Percentiles rank a stretch among this genome's conserved stretches.
phyloP scores from a whole-genome alignment of 2,888 invertebrate species.

The Hypercompe scribonia region DNA sequence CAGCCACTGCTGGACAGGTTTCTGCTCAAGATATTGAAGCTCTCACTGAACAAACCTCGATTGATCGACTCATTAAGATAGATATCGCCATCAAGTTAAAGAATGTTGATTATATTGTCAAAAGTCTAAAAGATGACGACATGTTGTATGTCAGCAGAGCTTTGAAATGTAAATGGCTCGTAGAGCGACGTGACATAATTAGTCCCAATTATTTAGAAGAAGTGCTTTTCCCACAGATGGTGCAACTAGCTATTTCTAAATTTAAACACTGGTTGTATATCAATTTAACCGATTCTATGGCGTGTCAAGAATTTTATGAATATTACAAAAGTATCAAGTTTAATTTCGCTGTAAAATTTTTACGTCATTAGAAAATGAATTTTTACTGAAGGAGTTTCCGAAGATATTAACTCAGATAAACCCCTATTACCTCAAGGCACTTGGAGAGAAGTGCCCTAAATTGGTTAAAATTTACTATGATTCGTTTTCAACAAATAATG shows the following conservation, averaged over 20 bases:
- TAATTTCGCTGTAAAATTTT: conserved; percentile 61
- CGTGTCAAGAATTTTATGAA: conserved; percentile 65
- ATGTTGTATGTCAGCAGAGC: conserved; percentile 73
- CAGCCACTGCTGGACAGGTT: conserved; percentile 21
- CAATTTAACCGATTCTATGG: conserved; percentile 47
- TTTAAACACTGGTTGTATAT: conserved; percentile 67
- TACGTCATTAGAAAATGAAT: conserved; percentile 60
- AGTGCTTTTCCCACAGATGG: conserved; percentile 68
- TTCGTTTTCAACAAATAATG: conserved; percentile 47
- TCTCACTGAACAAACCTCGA: conserved; percentile 55
- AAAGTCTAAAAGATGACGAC: conserved; percentile 67
- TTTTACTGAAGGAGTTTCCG: conserved; percentile 55
- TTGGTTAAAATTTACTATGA: conserved; percentile 64
- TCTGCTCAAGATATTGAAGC: conserved; percentile 38
- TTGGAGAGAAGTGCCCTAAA: conserved; percentile 62
- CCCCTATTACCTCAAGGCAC: conserved; percentile 59
- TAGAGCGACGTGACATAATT: conserved; percentile 60
- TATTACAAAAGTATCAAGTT: conserved; percentile 59
- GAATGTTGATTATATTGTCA: conserved; percentile 65
- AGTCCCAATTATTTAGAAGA: conserved; percentile 67
- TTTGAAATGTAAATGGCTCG: conserved; percentile 68
- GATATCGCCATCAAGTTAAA: conserved; percentile 66
- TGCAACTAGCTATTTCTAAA: conserved; percentile 58
- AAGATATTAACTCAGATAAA: conserved; percentile 60
- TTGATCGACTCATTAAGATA: conserved; percentile 72